A percentile compares a stretch with the other conserved stretches of the same genome.
phyloP scores from a whole-genome alignment of 2,888 invertebrate genomes.

The Orthonychiurus folsomi region DNA sequence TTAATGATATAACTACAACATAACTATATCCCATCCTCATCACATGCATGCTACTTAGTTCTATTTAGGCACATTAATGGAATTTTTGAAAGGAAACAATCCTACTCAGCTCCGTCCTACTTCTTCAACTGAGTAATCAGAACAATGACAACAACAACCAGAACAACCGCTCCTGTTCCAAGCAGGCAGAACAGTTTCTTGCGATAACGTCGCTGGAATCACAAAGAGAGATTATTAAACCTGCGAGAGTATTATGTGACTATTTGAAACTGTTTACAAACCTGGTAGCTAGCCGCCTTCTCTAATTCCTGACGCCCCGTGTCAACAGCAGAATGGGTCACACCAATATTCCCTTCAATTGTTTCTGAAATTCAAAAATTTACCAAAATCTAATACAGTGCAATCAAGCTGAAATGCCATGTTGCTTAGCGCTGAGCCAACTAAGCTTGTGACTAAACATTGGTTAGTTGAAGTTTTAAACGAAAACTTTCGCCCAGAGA shows the following conservation, averaged over 20 bases:
- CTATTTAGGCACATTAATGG: slow-evolving; percentile 4
- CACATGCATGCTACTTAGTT: neutral
- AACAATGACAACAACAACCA: slow-evolving; percentile 59
- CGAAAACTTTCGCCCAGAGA: too few species aligned
- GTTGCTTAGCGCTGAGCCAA: too few species aligned
- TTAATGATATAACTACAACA: too few species aligned
- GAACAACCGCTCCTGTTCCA: slow-evolving; percentile 57
- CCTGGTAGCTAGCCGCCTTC: slow-evolving; percentile 73
- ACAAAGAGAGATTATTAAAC: slow-evolving; percentile 10
- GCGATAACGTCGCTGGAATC: slow-evolving; percentile 51
- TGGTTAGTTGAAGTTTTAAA: too few species aligned
- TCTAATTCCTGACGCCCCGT: slow-evolving; percentile 65
- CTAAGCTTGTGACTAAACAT: too few species aligned
- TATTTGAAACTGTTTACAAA: too few species aligned
- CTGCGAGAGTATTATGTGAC: neutral
- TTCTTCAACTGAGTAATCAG: slow-evolving; percentile 46
- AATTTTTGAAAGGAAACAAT: neutral
- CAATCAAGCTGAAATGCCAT: too few species aligned
- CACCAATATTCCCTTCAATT: slow-evolving; percentile 72
- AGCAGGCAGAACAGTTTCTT: slow-evolving; percentile 64
- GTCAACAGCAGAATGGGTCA: slow-evolving; percentile 64
- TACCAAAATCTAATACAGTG: neutral
- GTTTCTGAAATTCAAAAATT: slow-evolving; percentile 55
- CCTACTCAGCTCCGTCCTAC: neutral
- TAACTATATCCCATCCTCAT: too few species aligned